A percentile compares a stretch with the other conserved stretches of the same genome.
Evolutionary conservation across 1,140 invertebrate genomes (phyloP).

Genomic region (Psix sp.): DNA sequence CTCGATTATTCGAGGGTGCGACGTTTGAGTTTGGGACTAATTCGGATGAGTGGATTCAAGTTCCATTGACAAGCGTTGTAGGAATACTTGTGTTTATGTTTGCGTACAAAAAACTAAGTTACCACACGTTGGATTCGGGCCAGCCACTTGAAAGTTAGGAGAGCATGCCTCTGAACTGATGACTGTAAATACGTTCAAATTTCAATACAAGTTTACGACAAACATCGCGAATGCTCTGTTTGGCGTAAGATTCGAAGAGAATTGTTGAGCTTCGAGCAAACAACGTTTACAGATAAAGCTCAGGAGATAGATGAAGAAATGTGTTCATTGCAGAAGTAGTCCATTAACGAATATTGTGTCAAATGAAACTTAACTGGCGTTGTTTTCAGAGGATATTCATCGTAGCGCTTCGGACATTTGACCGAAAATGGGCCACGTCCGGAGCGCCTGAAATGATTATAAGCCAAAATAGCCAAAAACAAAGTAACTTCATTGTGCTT

Average conservation of each 20-base stretch:
- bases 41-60: no score
- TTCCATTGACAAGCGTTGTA: not conserved
- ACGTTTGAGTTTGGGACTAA: no score
- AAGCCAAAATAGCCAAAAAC: slow-evolving; percentile 10
- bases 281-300: not conserved
- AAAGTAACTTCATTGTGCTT: slow-evolving; percentile 32
- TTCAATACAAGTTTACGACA: slow-evolving; percentile 32
- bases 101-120: not conserved
- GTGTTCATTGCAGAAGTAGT: not conserved
- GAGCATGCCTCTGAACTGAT: slow-evolving; percentile 20
- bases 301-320: not conserved
- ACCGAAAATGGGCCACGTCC: slow-evolving; percentile 11
- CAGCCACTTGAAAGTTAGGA: slow-evolving; percentile 40
- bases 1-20: no score
- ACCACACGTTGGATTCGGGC: slow-evolving; percentile 16
- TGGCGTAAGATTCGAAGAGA: slow-evolving; percentile 15
- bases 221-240: slow-evolving; percentile 14
- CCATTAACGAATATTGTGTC: not conserved
- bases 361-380: not conserved
- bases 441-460: slow-evolving; percentile 16
- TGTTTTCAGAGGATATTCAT: no score
- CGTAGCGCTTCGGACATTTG: not conserved
- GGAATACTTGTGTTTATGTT: not conserved
- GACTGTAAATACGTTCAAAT: slow-evolving; percentile 34
- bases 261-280: slow-evolving; percentile 15